Base-by-base conservation (phyloP, 2,797 vertebrate genomes). In the Esox lucius region DNA sequence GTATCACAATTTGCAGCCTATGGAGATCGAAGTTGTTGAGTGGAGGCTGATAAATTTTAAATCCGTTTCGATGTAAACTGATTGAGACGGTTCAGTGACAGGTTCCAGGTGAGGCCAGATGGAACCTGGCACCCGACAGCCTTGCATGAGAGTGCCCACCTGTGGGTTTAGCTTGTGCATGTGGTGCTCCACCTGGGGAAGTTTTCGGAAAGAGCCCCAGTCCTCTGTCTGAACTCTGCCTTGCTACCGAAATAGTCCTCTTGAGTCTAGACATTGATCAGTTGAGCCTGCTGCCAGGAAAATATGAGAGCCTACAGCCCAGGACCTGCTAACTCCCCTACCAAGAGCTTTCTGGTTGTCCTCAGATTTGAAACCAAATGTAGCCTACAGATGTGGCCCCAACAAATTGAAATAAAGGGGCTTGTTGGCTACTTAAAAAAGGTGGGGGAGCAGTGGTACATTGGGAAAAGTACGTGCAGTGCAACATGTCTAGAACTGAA, bases 231-330 rank as follows among this genome's bases (percentile, higher is more conserved):
- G 28, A 35, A 17, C 53, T 33, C 19, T 31, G 70, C 49, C 65
- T 13, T 19, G 70, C 31, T 61, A 72, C 70, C 53, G 31, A 61
- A 61, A 61, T 61, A 61, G 51, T 61, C 24, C 33, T 17, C n/a
- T 51, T 61, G 53, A 72, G 11, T 15, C 33, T 51, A 72, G 70
- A 72, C 70, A 61, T 39, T 35, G 70, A 72, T 61, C 70, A 72
- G 70, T 35, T 71, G 51, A 59, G 28, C 31, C 70, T 33, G 51
- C 70, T 59, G 70, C 31, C 70, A 59, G 26, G 69, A 71, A 51
- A 53, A 71, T 33, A 28, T 71, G 51, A 56, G 70, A 15, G 6
- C 11, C 31, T 12, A 12, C 19, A 35, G 56, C 15, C 22, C 56
- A 8, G 56, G n/a, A 22, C 56, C 56, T 4, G 56, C 22, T 59